Evolutionary conservation across 2,113 vertebrate species (phyloP).

Genomic region (Coptodon rendalli): DNA sequence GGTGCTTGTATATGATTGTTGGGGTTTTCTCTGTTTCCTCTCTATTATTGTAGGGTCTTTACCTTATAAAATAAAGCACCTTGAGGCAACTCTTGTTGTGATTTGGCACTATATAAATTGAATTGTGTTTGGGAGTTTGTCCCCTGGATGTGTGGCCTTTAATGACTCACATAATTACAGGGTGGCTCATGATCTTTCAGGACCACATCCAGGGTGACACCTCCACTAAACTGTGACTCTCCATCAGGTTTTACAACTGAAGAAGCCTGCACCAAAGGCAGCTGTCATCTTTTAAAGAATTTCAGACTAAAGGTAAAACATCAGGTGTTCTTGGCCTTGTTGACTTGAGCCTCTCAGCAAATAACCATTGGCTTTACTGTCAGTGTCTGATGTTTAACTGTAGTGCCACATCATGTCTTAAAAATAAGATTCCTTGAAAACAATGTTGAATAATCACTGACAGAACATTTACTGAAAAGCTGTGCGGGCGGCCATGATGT

Average conservation of each 20-base stretch:
- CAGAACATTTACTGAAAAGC: rapidly evolving
- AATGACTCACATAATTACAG: not conserved
- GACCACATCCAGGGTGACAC: not conserved
- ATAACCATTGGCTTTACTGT: not conserved
- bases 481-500: rapidly evolving
- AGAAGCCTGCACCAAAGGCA: not conserved
- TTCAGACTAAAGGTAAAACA: not conserved
- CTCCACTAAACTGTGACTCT: not conserved
- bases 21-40: not conserved
- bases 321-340: not conserved
- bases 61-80: not conserved
- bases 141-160: not conserved
- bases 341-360: not conserved
- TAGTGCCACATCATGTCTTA: not conserved
- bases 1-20: not conserved
- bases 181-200: not conserved
- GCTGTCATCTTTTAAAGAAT: not conserved
- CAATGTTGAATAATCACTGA: not conserved
- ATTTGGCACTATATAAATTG: not conserved
- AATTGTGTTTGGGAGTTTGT: not conserved
- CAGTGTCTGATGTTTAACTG: not conserved
- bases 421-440: not conserved
- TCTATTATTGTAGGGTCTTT: not conserved
- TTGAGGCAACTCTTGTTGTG: not conserved
- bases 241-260: not conserved